Evolutionary conservation across 1,140 invertebrate genomes (phyloP), one percentile per base, ranked within the genome.

Genomic region (Drosophila arawakana): DNA sequence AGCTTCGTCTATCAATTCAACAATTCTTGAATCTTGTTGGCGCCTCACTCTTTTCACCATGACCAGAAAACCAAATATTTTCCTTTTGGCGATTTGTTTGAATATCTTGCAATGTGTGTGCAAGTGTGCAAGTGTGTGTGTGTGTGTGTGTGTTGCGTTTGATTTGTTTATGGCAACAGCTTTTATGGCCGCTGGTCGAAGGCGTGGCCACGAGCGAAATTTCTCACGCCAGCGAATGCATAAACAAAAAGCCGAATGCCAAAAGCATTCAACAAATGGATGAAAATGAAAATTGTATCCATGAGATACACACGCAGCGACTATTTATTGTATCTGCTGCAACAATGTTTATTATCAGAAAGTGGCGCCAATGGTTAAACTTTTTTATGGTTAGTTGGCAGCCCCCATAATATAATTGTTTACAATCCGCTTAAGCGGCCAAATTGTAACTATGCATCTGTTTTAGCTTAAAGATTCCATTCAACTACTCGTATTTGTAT

Each of bases 61-160:
- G 80, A 86, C 82, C 82, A 86, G 83, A 86, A 86, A 83, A 80
- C 80, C 80, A 86, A 86, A 86, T 86, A 86, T 83, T 88, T 88
- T 86, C 54, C 77, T 73, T 76, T 75, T 71, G 80, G 52, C 62
- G 59, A 78, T 80, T 71, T 54, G 59, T 57, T 79, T 49, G 58
- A 74, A 74, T 57, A 37, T 37, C 25, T 65, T 54, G 13, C 37
- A 6, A 18, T 49, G 43, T 65, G 21, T 52, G 13, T 55, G 52
- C 34, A 39, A 25, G 41, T 21, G 65, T 13, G 8, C 7, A 5
- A 0, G 13, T n/a, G 3, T 44, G 21, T 44, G 7, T 37, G 35
- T 37, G 39, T 21, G 54, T 34, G 43, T 67, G 46, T 59, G n/a
- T 74, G 62, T 13, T 50, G 18, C 35, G 66, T 61, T 73, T 70